Evolutionary conservation across 2,113 vertebrate genomes (phyloP), one percentile per base, ranked within the genome.

Genomic region (Oncorhynchus clarkii): DNA sequence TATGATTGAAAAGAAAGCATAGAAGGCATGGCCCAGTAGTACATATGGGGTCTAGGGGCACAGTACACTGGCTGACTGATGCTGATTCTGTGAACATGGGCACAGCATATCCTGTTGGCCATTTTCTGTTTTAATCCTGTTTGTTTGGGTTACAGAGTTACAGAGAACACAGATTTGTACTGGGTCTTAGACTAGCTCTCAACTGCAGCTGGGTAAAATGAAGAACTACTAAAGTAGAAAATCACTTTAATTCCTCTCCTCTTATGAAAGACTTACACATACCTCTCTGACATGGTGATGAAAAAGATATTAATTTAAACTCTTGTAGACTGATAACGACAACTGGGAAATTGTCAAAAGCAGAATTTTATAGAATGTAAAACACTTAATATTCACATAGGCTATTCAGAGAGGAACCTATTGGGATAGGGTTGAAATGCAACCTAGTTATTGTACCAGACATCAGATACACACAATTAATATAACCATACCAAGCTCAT

Each of bases 201-300:
- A 80, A 72, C 78, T 80, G 67, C 64, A 62, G 48, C 64, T 54
- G 45, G 67, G 62, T 72, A 80, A 18, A 80, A 80, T 80, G 78
- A 67, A 74, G 78, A 80, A 70, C 75, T 71, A 67, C 73, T 67
- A 76, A 68, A 76, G 69, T 69, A 80, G 69, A 80, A 80, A 80
- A 76, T 76, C 64, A 80, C 67, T 72, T 76, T 24, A 7, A 62
- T 62, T 16, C 3, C 54, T 57, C 16, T 57, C 59, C 59, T 62
- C 59, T 8, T n/a, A 62, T 11, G 59, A 11, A 62, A 62, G 20
- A 62, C n/a, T n/a, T n/a, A 16, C 51, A 54, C 5, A 54, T 13
- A 4, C 51, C 16, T 54, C 51, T 13, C 51, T 18, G 51, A 54
- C 14, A 54, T 5, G 51, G 39, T 16, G 51, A 54, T 18, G 16